Percentiles rank a stretch among this genome's conserved stretches.
phyloP scores from a whole-genome alignment of 2,797 vertebrate species.

The Scomberomorus guttatus region DNA sequence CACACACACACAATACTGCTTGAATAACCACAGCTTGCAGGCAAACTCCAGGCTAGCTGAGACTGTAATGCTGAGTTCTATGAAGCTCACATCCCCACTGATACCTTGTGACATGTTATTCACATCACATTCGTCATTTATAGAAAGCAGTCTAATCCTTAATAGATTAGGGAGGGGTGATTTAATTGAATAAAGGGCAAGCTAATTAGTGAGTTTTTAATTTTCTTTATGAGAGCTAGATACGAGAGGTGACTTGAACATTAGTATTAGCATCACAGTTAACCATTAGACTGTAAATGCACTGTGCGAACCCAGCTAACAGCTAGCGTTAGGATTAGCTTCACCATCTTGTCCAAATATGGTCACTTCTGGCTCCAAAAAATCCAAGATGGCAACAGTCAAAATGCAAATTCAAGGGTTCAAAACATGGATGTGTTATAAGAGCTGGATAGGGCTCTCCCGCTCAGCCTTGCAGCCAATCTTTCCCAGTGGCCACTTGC shows the following conservation, averaged over 20 bases:
- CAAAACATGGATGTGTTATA: too few relatives aligned
- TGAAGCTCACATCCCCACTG: conserved; percentile 52
- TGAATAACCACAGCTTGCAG: conserved; percentile 46
- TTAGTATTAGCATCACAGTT: too few relatives aligned
- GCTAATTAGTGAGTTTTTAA: conserved; percentile 39
- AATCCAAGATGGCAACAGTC: too few relatives aligned
- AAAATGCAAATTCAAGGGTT: too few relatives aligned
- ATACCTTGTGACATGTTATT: conserved; percentile 58
- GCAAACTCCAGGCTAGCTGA: conserved; percentile 54
- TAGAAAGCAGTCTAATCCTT: conserved; percentile 47
- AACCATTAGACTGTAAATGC: too few relatives aligned
- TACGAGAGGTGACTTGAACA: conserved; percentile 4
- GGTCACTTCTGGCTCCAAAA: too few relatives aligned
- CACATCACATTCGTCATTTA: conserved; percentile 56
- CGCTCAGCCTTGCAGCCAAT: too few relatives aligned
- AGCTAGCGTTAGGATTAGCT: too few relatives aligned
- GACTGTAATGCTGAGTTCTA: conserved; percentile 60
- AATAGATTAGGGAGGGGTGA: conserved; percentile 26
- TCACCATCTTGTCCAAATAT: too few relatives aligned
- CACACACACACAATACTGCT: conserved; percentile 31
- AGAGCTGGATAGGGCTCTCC: too few relatives aligned
- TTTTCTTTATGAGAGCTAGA: conserved; percentile 3
- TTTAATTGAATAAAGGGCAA: conserved; percentile 59
- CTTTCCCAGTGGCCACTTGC: too few relatives aligned
- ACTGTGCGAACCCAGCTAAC: too few relatives aligned